Evolutionary conservation across 1,140 invertebrate species (phyloP), one percentile per base, ranked within the genome.

Genomic region (Brachionus sp.): DNA sequence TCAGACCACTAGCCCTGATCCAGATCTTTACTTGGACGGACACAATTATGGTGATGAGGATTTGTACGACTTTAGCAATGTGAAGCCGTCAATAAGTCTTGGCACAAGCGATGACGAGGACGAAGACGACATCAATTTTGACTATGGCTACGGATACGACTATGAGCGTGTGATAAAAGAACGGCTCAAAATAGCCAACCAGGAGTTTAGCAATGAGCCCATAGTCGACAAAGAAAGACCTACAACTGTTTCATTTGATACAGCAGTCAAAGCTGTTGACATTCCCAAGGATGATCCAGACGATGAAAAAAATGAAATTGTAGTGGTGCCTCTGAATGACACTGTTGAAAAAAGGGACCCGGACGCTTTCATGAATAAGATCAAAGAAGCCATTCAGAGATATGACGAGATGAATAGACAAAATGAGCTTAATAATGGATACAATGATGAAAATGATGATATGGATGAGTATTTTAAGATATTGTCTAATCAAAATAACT

Each of bases 131-230:
- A 75, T 75, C 12, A 75, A 75, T 75, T 75, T 75, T 75, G 70
- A 75, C 10, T 75, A 75, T 75, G 70, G 10, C 10, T 75, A 75
- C 19, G 70, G 70, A 3, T 80, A 80, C 37, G 77, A 80, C n/a
- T 80, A 80, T 35, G 77, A 80, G 13, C 50, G 62, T 37, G 77
- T 62, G 10, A 80, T 80, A 9, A 80, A 62, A 37, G 77, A 80
- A 62, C 19, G 77, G 3, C 50, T 80, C n/a, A 80, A 66, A 80
- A 80, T 42, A 25, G 77, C 50, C 5, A 80, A 80, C 35, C 77
- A 80, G 16, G 62, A 62, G 13, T 66, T 80, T 7, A 35, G n/a
- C 23, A 66, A 80, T 29, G 77, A 80, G 35, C 50, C 50, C 9
- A n/a, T 9, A 6, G 16, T 66, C 13, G 77, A 19, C 23, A 62